These are phyloP conservation scores for Hippocampus mohnikei DNA, from an alignment of 2,113 vertebrate genomes.

Conservation along the genomic window DNA sequence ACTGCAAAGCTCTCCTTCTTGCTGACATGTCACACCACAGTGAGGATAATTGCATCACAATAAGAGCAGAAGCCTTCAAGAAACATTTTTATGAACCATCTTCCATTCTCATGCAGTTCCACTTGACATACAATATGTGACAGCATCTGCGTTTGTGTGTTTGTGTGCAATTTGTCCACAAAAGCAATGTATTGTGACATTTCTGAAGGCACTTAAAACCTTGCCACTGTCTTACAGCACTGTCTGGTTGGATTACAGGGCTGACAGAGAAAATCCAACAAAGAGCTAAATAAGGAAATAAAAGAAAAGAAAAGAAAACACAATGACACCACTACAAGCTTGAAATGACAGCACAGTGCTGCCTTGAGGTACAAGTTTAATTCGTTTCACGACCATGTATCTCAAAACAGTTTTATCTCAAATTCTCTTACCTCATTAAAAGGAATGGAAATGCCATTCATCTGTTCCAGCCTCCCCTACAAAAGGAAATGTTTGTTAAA, in stretches of 20 bases:
- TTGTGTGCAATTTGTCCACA: constrained; percentile 2
- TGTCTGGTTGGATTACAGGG: constrained; percentile 57
- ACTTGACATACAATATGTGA: background rate
- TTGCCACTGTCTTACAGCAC: constrained; percentile 38
- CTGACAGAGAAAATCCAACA: constrained; percentile 25
- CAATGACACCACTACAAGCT: too few species aligned
- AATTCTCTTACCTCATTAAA: too few species aligned
- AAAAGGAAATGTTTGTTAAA: too few species aligned
- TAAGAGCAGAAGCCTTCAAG: constrained; percentile 18
- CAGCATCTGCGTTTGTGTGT: background rate
- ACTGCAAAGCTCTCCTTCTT: background rate
- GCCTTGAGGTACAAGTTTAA: too few species aligned
- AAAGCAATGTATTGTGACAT: constrained; percentile 49
- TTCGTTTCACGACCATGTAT: too few species aligned
- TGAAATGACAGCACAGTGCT: too few species aligned
- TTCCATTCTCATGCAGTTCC: constrained; percentile 4
- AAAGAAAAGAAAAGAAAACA: constrained; percentile 20
- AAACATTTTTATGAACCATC: constrained; percentile 25
- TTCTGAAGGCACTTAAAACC: constrained; percentile 57
- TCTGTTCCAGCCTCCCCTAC: too few species aligned
- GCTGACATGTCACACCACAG: constrained; percentile 37
- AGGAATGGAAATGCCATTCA: too few species aligned
- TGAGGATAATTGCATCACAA: background rate
- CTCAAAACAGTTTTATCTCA: too few species aligned
- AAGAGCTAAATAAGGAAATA: constrained; percentile 1